These are phyloP conservation scores for Philotrypesis tridentata DNA, from an alignment of 1,140 invertebrate genomes.

Conservation along the genomic window DNA sequence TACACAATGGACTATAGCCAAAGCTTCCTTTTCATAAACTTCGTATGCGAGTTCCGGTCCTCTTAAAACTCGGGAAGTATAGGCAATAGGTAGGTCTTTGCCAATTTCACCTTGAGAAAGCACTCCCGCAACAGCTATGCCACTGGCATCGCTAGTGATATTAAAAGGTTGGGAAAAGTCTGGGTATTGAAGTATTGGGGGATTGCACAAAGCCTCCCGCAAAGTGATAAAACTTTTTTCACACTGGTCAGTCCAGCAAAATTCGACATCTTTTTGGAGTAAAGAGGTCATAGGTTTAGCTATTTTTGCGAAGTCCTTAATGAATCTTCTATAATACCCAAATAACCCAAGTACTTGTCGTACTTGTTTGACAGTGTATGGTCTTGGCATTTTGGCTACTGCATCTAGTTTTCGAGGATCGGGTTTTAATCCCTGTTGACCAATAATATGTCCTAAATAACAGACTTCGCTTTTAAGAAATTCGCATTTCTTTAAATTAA, in stretches of 20 bases:
- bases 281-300: slow-evolving; percentile 58
- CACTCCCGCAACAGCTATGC: too few relatives aligned
- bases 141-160: too few relatives aligned
- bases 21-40: slow-evolving; percentile 31
- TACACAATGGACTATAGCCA: background rate
- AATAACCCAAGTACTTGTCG: too few relatives aligned
- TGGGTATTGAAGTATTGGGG: background rate
- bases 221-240: background rate
- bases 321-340: too few relatives aligned
- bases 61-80: slow-evolving; percentile 44
- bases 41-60: slow-evolving; percentile 55
- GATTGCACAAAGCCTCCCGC: background rate
- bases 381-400: too few relatives aligned
- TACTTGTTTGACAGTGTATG: too few relatives aligned
- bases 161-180: background rate
- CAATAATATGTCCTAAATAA: too few relatives aligned
- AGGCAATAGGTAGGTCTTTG: slow-evolving; percentile 25
- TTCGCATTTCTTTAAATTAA: background rate
- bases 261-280: slow-evolving; percentile 37
- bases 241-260: background rate
- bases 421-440: too few relatives aligned
- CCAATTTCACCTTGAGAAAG: slow-evolving; percentile 46
- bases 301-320: too few relatives aligned
- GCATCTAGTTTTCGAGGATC: too few relatives aligned
- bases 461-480: too few relatives aligned